Conservation (phyloP, 2,888 invertebrate species). For the Drosophila ustulata region DNA sequence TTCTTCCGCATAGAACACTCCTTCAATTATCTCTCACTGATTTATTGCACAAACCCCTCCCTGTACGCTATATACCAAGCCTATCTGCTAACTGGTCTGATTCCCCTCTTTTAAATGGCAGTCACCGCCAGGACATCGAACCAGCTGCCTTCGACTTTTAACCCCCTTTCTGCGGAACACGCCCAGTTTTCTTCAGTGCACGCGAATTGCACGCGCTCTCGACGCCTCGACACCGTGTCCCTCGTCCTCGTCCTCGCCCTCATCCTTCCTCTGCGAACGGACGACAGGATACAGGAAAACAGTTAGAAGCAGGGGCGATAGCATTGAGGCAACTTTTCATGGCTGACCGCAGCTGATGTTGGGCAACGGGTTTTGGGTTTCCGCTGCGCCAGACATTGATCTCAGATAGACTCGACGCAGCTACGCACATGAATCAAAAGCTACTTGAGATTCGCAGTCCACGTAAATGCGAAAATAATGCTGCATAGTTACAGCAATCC, state of each 20-base stretch:
- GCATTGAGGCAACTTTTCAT: conserved; percentile 2
- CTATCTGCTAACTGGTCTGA: conserved; percentile 8
- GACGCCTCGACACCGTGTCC: conserved; percentile 1
- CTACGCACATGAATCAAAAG: background rate
- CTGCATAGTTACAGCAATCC: too few relatives aligned
- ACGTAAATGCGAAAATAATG: background rate
- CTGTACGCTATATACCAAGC: conserved; percentile 14
- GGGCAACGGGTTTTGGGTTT: conserved; percentile 4
- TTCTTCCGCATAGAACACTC: conserved; percentile 55
- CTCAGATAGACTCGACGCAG: background rate
- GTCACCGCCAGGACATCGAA: conserved; percentile 19
- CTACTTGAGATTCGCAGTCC: background rate
- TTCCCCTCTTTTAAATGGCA: conserved; percentile 12
- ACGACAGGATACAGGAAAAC: conserved; percentile 22
- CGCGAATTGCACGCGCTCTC: conserved; percentile 48
- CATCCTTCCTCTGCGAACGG: background rate
- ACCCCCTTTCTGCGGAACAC: conserved; percentile 40
- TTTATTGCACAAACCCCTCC: conserved; percentile 49
- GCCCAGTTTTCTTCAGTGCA: conserved; percentile 44
- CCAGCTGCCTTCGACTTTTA: conserved; percentile 40
- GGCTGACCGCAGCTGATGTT: conserved; percentile 15
- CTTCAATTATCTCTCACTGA: conserved; percentile 61
- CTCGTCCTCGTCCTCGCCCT: background rate
- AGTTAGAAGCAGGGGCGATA: conserved; percentile 20
- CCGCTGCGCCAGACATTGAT: conserved; percentile 1